Base-by-base conservation (phyloP, 2,888 invertebrate species). In the Pammene fasciana region DNA sequence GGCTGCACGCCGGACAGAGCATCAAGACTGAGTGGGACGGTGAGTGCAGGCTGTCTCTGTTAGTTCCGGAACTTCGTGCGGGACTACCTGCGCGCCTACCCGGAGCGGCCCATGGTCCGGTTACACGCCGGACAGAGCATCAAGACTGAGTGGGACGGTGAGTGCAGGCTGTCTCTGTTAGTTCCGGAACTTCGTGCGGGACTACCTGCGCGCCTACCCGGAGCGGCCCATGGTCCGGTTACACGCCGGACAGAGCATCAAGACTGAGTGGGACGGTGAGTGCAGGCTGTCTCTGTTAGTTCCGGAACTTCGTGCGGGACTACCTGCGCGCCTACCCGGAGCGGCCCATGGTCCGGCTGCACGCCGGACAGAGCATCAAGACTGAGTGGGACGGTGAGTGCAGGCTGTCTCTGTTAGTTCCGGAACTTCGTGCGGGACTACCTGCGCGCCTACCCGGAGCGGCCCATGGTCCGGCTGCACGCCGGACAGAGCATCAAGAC, bases 341-440 rank as follows among this genome's bases (percentile, higher is more conserved):
- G 84, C 89, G 98, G 71, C 97, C 98, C 0, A 98, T 99, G 98
- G 97, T 99, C 0, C 94, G 97, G 68, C 88, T 98, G 36, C 95
- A 95, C 71, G 94, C 94, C 5, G 96, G 96, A 0, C 97, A 98
- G 85, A 94, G 94, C 38, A 94, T 99, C 61, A 95, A 96, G 81
- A 97, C 97, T 0, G 98, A 99, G 87, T 97, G 96, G 93, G 96
- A 97, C 77, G 97, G 97, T 93, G 48, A 16, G 14, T n/a, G n/a
- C n/a, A n/a, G n/a, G n/a, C n/a, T n/a, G n/a, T n/a, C n/a, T n/a
- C n/a, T n/a, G n/a, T n/a, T 16, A 48, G 48, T n/a, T n/a, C 48
- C 16, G 48, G 0, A 14, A 16, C 16, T 48, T 48, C 48, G 48
- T 48, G 8, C 48, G 48, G 9, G 45, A 45, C 45, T 45, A 45